Evolutionary conservation across 2,113 vertebrate species (phyloP).

Genomic region (Microcebus ravelobensis): DNA sequence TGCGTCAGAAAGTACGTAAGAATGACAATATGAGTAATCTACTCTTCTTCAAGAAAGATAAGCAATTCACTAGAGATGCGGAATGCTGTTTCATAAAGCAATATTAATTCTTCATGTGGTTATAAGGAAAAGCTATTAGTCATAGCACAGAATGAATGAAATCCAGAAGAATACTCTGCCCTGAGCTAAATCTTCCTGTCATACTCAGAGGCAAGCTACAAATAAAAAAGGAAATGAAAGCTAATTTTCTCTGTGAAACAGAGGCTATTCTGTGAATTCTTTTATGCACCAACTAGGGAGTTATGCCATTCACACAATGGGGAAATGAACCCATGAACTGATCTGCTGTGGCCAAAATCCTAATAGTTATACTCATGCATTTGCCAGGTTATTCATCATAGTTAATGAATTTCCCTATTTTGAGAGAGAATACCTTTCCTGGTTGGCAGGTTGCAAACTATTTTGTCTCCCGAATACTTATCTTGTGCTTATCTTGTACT

Average conservation of each 20-base stretch:
- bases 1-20: conserved; percentile 72
- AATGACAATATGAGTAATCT: conserved; percentile 68
- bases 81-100: conserved; percentile 77
- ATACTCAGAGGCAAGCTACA: conserved; percentile 53
- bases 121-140: conserved; percentile 67
- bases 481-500: too few relatives aligned
- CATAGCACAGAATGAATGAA: conserved; percentile 68
- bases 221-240: conserved; percentile 69
- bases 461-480: not conserved
- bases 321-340: not conserved
- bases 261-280: not conserved
- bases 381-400: not conserved
- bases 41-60: conserved; percentile 78
- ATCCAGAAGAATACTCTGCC: conserved; percentile 70
- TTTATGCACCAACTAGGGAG: conserved; percentile 12
- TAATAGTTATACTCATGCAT: not conserved
- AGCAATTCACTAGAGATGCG: conserved; percentile 67
- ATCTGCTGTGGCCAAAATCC: not conserved
- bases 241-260: conserved; percentile 54
- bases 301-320: not conserved
- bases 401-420: conserved; percentile 22
- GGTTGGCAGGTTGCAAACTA: not conserved
- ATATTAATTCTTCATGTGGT: conserved; percentile 72
- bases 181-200: conserved; percentile 62
- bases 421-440: conserved; percentile 24